Evolutionary conservation across 2,888 invertebrate species (phyloP).

Genomic region (Camptogramma bilineatum): DNA sequence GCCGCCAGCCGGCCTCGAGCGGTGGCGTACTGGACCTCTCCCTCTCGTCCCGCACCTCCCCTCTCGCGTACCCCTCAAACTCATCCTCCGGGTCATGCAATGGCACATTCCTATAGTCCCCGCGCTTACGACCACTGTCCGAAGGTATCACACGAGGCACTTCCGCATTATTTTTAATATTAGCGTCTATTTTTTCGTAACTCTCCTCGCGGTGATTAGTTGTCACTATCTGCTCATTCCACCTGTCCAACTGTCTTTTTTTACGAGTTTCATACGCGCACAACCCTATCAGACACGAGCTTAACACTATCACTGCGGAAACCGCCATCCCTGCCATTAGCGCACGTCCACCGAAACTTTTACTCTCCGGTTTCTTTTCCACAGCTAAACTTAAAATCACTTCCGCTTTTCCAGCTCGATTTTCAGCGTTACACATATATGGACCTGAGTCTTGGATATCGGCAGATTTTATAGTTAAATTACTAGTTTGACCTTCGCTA

Average conservation of each 20-base stretch:
- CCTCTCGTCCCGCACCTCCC: constrained; percentile 60
- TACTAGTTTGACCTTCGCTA: constrained; percentile 88
- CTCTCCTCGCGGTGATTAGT: constrained; percentile 85
- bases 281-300: constrained; percentile 88
- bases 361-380: constrained; percentile 87
- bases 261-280: constrained; percentile 88
- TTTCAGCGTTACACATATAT: constrained; percentile 92
- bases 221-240: constrained; percentile 82
- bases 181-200: constrained; percentile 93
- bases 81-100: constrained; percentile 89
- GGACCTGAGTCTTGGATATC: constrained; percentile 91
- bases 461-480: constrained; percentile 89
- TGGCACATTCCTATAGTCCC: constrained; percentile 90
- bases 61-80: constrained; percentile 73
- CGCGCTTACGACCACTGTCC: constrained; percentile 84
- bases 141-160: constrained; percentile 64
- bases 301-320: constrained; percentile 88
- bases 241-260: constrained; percentile 83
- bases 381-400: constrained; percentile 90
- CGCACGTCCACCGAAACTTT: constrained; percentile 84
- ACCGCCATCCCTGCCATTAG: constrained; percentile 89
- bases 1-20: constrained; percentile 64
- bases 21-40: constrained; percentile 65
- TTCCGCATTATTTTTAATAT: constrained; percentile 79
- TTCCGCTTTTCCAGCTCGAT: constrained; percentile 91